Percentiles rank a stretch among this genome's conserved stretches.
phyloP scores from a whole-genome alignment of 2,113 vertebrate species.

The Sinocyclocheilus rhinocerous region DNA sequence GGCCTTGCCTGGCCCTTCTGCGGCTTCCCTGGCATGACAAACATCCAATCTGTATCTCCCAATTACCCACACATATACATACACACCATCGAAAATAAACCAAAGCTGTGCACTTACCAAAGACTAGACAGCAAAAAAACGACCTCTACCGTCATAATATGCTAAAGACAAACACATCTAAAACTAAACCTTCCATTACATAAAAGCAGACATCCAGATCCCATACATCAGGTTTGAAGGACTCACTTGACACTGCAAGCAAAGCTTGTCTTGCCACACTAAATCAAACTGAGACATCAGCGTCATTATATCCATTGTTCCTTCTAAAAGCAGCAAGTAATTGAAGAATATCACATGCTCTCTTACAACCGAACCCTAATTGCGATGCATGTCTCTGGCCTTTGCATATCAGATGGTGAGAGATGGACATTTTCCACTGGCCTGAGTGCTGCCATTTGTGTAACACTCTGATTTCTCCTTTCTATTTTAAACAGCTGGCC shows the following conservation, averaged over 20 bases:
- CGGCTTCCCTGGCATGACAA: conserved; percentile 44
- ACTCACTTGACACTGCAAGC: neutral
- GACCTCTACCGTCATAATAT: neutral
- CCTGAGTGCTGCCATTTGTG: conserved; percentile 9
- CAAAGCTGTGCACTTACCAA: neutral
- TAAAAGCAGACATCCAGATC: neutral
- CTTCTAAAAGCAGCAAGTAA: conserved; percentile 39
- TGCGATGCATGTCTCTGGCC: neutral
- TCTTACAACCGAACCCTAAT: conserved; percentile 8
- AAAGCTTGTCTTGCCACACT: neutral
- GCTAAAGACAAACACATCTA: conserved; percentile 4
- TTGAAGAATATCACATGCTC: conserved; percentile 50
- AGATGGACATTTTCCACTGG: conserved; percentile 39
- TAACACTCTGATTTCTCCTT: conserved; percentile 10
- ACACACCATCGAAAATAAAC: conserved; percentile 43
- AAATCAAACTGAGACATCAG: neutral
- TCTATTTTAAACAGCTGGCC: conserved; percentile 20
- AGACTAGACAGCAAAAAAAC: neutral
- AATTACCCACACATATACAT: conserved; percentile 52
- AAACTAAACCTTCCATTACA: neutral
- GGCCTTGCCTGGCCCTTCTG: conserved; percentile 39
- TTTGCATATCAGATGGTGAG: conserved; percentile 52
- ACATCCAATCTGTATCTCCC: conserved; percentile 47
- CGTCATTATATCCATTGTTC: neutral
- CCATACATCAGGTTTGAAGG: neutral